Evolutionary conservation across 2,797 vertebrate genomes (phyloP).

Genomic region (Aselliscus stoliczkanus): DNA sequence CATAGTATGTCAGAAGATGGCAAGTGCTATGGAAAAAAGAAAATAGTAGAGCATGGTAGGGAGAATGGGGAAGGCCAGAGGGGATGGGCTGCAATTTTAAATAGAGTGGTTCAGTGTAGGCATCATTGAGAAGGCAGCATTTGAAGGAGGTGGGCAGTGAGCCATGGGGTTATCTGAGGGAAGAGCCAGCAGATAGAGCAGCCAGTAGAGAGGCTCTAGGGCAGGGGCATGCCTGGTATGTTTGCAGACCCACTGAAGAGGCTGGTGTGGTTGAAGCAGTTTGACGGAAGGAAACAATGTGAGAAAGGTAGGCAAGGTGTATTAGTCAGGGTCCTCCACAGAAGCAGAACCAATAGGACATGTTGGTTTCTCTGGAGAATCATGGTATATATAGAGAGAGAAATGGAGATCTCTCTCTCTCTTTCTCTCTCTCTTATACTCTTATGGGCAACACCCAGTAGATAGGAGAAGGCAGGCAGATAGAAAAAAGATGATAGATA

Average conservation of each 20-base stretch:
- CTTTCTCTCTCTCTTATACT: too few relatives aligned
- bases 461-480: background rate
- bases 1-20: background rate
- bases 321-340: background rate
- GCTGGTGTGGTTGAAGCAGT: background rate
- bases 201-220: background rate
- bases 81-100: background rate
- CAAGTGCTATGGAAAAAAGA: background rate
- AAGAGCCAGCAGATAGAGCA: background rate
- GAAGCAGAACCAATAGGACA: background rate
- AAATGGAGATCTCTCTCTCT: too few relatives aligned
- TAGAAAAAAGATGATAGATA: background rate
- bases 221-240: background rate
- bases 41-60: background rate
- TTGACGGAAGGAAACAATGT: background rate
- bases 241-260: background rate
- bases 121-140: background rate
- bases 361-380: background rate
- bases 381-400: background rate
- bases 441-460: too few relatives aligned
- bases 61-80: background rate
- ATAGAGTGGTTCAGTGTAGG: background rate
- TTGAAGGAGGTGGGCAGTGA: background rate
- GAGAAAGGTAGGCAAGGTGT: background rate
- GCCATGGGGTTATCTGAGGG: background rate